Conservation (phyloP, 1,140 invertebrate species). For the Ylistrum balloti region DNA sequence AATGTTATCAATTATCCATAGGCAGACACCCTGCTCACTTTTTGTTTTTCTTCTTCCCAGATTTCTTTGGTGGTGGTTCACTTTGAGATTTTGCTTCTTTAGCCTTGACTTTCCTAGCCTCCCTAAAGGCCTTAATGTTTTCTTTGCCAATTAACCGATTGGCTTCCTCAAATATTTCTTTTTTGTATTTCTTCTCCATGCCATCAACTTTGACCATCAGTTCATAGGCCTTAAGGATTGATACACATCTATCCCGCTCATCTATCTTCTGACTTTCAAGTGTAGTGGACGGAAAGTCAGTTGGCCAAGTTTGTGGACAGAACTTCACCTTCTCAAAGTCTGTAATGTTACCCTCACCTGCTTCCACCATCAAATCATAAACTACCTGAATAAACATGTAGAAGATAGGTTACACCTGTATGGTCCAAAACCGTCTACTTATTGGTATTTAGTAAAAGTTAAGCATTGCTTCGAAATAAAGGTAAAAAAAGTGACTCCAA, state of each 20-base stretch:
- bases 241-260: neutral
- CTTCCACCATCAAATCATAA: neutral
- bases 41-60: slow-evolving; percentile 14
- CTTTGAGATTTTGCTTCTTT: neutral
- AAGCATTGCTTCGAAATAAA: too few species aligned
- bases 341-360: neutral
- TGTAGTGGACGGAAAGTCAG: neutral
- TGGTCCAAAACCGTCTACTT: too few species aligned
- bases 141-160: neutral
- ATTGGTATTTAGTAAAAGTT: too few species aligned
- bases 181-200: neutral
- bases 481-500: too few species aligned
- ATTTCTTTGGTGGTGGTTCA: neutral
- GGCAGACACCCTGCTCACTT: neutral
- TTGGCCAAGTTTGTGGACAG: neutral
- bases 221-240: neutral
- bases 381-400: neutral
- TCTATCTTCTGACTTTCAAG: neutral
- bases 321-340: neutral
- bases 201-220: neutral
- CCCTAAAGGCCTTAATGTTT: neutral
- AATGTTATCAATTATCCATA: neutral
- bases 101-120: neutral
- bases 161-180: neutral
- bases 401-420: neutral